These are phyloP conservation scores for Virgularia gustaviana DNA, from an alignment of 92 coral and sea anemone species.

Conservation along the genomic window DNA sequence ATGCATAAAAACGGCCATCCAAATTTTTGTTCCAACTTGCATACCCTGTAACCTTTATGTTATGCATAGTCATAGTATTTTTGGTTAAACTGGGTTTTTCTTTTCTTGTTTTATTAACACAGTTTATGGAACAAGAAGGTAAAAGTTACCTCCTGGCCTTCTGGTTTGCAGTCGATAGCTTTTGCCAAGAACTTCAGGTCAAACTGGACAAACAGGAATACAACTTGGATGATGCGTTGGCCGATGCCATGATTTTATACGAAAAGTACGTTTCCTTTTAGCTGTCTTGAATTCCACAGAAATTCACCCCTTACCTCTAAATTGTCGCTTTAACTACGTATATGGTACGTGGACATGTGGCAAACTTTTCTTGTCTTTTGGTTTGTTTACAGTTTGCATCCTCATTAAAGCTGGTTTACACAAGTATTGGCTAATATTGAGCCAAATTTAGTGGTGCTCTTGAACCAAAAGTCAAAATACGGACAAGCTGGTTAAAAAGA, in stretches of 20 bases:
- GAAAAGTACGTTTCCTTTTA: constrained; percentile 63
- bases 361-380: no score
- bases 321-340: no score
- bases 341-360: no score
- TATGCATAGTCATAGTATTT: not conserved
- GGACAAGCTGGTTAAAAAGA: no score
- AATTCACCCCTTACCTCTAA: no score
- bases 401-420: no score
- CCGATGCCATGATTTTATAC: constrained; percentile 95
- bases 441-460: no score
- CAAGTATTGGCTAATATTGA: no score
- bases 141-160: constrained; percentile 87
- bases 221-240: constrained; percentile 68
- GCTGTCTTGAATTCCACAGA: not conserved
- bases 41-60: not conserved
- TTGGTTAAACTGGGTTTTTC: not conserved
- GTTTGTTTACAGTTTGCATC: constrained; percentile 3
- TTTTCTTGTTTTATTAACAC: no score
- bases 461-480: no score
- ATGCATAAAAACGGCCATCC: not conserved
- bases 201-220: constrained; percentile 69
- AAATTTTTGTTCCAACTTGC: not conserved
- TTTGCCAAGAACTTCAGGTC: constrained; percentile 68
- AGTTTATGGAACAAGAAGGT: constrained; percentile 89
- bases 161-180: constrained; percentile 89